Evolutionary conservation across 92 coral and sea anemone species (phyloP), one percentile per base, ranked within the genome.

Genomic region (Hydrozoanthus gracilis): DNA sequence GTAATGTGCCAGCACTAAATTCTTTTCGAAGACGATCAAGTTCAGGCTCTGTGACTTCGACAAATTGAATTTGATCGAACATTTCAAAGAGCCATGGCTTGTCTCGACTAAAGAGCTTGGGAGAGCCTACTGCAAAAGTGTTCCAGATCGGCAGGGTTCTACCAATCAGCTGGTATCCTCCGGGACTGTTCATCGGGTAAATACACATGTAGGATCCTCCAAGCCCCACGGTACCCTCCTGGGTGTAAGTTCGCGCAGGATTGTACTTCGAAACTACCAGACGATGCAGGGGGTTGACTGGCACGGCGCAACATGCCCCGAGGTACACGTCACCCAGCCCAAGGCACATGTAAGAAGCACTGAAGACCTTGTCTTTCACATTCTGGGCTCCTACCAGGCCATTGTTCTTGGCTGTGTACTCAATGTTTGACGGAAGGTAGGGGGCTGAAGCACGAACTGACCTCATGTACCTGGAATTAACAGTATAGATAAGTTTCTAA

Each of bases 181-280:
- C 94, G 39, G 94, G 94, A n/a, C 94, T 91, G 66, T 68, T 48
- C 94, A 91, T 91, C 15, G 94, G 94, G 55, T 91, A 91, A 72
- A 91, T 91, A 46, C 94, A 91, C 94, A 91, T 91, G 86, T 89
- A 91, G 78, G 94, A 91, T 3, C 94, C 94, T 3, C 94, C 94
- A 9, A 91, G 84, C 1, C 94, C 94, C 16, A 91, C 94, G 7
- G 94, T 91, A 7, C 94, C 94, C 74, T 91, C 94, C 62, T 91
- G 94, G 8, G 94, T 91, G 64, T 55, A 91, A 45, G 94, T 91
- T 14, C 94, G 92, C 10, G 94, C 94, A 2, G 94, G 94, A 16
- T 91, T 91, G 92, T 91, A 91, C 87, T 91, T 91, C 16, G 92
- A 55, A 44, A 88, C 73, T 5, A 91, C 92, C 54, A 91, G 58